Evolutionary conservation across 2,113 vertebrate species (phyloP).

Genomic region (Pao palembangensis): DNA sequence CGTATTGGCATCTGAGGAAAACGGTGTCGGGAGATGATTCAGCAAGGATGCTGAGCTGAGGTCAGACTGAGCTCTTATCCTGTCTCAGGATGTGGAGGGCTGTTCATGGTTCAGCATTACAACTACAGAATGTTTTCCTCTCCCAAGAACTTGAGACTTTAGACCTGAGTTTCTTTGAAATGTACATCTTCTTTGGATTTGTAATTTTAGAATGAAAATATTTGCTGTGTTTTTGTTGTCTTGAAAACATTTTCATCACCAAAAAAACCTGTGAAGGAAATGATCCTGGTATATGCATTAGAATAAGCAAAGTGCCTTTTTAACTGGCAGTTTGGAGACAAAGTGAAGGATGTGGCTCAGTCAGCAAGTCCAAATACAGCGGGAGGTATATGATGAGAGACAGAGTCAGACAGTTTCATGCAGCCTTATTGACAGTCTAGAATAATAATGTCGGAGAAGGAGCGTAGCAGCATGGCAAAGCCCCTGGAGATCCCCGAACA

Average conservation of each 20-base stretch:
- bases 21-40: slow-evolving; percentile 12
- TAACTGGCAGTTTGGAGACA: slow-evolving; percentile 8
- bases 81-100: slow-evolving; percentile 23
- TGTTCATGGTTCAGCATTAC: slow-evolving; percentile 24
- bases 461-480: slow-evolving; percentile 8
- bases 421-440: slow-evolving; percentile 3
- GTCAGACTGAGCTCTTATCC: slow-evolving; percentile 31
- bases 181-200: too few relatives aligned
- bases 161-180: too few relatives aligned
- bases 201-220: too few relatives aligned
- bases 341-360: slow-evolving; percentile 41
- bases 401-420: slow-evolving; percentile 25
- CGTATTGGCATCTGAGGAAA: slow-evolving; percentile 13
- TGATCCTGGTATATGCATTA: neutral
- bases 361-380: slow-evolving; percentile 40
- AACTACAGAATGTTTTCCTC: slow-evolving; percentile 9
- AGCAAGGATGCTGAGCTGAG: slow-evolving; percentile 34
- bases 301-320: neutral
- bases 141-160: neutral
- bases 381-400: slow-evolving; percentile 44
- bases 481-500: slow-evolving; percentile 23
- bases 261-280: neutral
- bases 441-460: slow-evolving; percentile 38
- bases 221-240: too few relatives aligned
- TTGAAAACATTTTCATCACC: too few relatives aligned